These are phyloP conservation scores for Zaprionus davidi DNA, from an alignment of 1,140 invertebrate genomes.

Conservation along the genomic window DNA sequence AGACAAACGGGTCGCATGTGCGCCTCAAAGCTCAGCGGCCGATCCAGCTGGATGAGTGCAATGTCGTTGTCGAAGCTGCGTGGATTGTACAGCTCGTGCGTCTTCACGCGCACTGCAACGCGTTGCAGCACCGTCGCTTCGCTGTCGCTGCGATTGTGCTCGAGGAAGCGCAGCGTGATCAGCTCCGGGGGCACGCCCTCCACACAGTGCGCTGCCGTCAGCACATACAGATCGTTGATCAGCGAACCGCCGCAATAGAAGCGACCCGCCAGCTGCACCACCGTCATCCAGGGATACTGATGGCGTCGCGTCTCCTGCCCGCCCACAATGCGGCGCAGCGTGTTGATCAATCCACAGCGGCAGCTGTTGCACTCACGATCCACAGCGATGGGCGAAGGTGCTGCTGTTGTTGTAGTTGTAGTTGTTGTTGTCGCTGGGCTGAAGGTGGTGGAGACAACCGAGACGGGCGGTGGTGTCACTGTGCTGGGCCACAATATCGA, in stretches of 20 bases:
- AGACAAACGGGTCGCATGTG: constrained; percentile 89
- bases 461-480: background rate
- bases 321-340: constrained; percentile 89
- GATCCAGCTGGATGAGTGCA: constrained; percentile 89
- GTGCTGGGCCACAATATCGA: constrained; percentile 40
- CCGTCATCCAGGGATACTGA: constrained; percentile 91
- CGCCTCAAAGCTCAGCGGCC: constrained; percentile 86
- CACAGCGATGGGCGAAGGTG: background rate
- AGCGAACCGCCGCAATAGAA: constrained; percentile 91
- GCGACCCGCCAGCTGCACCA: constrained; percentile 87
- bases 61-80: constrained; percentile 92
- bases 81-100: constrained; percentile 89
- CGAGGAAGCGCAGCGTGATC: constrained; percentile 88
- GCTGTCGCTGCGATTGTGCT: constrained; percentile 86
- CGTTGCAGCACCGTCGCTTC: constrained; percentile 47
- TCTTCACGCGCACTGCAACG: constrained; percentile 61
- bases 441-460: background rate
- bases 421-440: constrained; percentile 2
- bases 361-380: constrained; percentile 81
- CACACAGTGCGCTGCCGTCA: constrained; percentile 76
- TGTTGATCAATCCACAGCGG: constrained; percentile 88
- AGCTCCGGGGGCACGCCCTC: constrained; percentile 86
- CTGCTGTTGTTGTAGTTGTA: constrained; percentile 18
- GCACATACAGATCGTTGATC: constrained; percentile 85
- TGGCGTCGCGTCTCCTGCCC: constrained; percentile 88